Conservation (phyloP, 2,797 vertebrate species). For the Botia almorhae region DNA sequence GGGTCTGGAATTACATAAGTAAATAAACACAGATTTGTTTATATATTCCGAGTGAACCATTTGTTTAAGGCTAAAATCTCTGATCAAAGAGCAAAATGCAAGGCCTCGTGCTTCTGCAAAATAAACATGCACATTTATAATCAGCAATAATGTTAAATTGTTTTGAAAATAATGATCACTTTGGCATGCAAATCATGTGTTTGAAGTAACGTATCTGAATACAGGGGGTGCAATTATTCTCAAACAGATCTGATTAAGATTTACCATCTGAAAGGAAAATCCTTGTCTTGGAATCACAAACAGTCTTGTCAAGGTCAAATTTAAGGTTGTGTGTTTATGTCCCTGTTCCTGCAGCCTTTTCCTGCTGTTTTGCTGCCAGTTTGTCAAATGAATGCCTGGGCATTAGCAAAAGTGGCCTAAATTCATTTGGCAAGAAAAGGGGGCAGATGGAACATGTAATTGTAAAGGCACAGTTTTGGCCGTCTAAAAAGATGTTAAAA, state of each 20-base stretch:
- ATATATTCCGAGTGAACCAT: neutral
- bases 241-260: neutral
- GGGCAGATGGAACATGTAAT: slow-evolving; percentile 55
- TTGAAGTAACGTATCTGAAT: neutral
- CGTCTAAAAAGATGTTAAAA: slow-evolving; percentile 57
- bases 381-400: slow-evolving; percentile 46
- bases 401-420: slow-evolving; percentile 58
- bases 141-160: neutral
- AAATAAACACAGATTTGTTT: neutral
- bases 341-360: slow-evolving; percentile 29
- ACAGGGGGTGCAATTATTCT: neutral
- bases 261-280: neutral
- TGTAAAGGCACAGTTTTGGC: slow-evolving; percentile 60
- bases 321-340: slow-evolving; percentile 29
- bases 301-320: slow-evolving; percentile 17
- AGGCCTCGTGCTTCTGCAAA: neutral
- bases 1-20: neutral
- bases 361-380: slow-evolving; percentile 34
- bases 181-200: slow-evolving; percentile 4
- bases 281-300: neutral
- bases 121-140: neutral
- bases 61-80: neutral
- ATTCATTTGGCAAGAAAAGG: slow-evolving; percentile 56
- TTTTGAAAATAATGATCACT: neutral
- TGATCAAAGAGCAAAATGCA: slow-evolving; percentile 11